Percentiles rank a stretch among this genome's conserved stretches.
These are phyloP conservation scores for Microtus californicus DNA, from an alignment of 2,797 vertebrate species.

Conservation along the genomic window DNA sequence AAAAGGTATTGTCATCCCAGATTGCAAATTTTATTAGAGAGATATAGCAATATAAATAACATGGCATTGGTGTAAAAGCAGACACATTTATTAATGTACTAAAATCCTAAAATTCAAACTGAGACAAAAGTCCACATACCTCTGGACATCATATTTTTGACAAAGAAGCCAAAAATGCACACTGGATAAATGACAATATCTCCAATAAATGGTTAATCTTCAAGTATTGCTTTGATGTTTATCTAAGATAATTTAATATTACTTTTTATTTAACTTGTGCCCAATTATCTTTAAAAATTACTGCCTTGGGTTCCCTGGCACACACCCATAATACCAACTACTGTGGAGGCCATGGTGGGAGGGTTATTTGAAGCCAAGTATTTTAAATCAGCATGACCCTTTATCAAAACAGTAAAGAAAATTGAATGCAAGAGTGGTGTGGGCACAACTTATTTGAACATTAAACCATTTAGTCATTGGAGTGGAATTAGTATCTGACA, in stretches of 20 bases:
- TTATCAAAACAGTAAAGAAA: background rate
- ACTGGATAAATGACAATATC: background rate
- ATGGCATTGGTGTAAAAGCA: background rate
- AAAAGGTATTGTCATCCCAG: background rate
- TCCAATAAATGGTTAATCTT: conserved; percentile 18
- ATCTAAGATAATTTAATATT: conserved; percentile 66
- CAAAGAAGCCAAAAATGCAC: background rate
- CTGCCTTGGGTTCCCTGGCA: background rate
- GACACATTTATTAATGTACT: background rate
- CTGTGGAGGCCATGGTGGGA: background rate
- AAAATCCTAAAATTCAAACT: background rate
- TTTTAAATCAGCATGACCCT: background rate
- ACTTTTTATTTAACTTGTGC: conserved; percentile 62
- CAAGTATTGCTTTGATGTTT: conserved; percentile 69
- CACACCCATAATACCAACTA: background rate
- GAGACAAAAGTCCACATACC: background rate
- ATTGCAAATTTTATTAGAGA: background rate
- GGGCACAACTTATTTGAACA: conserved; percentile 61
- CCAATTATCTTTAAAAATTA: conserved; percentile 74
- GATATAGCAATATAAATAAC: background rate
- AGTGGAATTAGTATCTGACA: conserved; percentile 52
- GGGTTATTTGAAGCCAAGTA: background rate
- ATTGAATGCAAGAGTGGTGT: conserved; percentile 33
- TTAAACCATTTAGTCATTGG: conserved; percentile 42
- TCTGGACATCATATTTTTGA: background rate